These are phyloP conservation scores for Laodelphax striatellus DNA, from an alignment of 1,140 invertebrate species.

Conservation along the genomic window DNA sequence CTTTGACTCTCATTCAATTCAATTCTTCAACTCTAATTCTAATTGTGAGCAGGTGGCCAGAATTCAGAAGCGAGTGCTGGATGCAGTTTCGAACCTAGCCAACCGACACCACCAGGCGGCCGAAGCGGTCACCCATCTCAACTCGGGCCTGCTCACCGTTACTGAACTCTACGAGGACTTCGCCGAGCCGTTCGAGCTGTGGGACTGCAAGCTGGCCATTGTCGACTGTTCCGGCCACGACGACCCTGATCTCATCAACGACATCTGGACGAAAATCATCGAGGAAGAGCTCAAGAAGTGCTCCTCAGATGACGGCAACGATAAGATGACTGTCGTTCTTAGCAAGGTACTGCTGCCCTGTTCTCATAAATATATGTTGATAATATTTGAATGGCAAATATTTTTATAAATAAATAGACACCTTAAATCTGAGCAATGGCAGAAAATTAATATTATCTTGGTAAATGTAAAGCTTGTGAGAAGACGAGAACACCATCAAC, in stretches of 20 bases:
- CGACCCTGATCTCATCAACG: constrained; percentile 57
- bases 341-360: constrained; percentile 19
- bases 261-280: constrained; percentile 68
- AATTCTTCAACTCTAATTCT: too few relatives aligned
- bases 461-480: too few relatives aligned
- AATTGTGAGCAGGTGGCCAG: constrained; percentile 39
- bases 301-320: constrained; percentile 26
- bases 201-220: constrained; percentile 77
- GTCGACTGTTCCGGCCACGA: constrained; percentile 74
- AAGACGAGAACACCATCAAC: too few relatives aligned
- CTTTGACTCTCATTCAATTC: too few relatives aligned
- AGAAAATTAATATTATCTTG: too few relatives aligned
- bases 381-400: too few relatives aligned
- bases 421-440: too few relatives aligned
- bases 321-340: too few relatives aligned
- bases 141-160: constrained; percentile 42
- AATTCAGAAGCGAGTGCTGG: constrained; percentile 56
- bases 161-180: constrained; percentile 69
- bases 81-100: constrained; percentile 43
- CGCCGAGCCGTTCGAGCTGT: constrained; percentile 65
- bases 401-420: too few relatives aligned
- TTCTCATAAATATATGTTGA: background rate
- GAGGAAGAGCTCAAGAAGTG: constrained; percentile 36
- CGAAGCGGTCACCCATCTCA: constrained; percentile 32
- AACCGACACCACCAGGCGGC: constrained; percentile 30